These are phyloP conservation scores for Atrichornis clamosus DNA, from an alignment of 2,113 vertebrate genomes.

Conservation along the genomic window DNA sequence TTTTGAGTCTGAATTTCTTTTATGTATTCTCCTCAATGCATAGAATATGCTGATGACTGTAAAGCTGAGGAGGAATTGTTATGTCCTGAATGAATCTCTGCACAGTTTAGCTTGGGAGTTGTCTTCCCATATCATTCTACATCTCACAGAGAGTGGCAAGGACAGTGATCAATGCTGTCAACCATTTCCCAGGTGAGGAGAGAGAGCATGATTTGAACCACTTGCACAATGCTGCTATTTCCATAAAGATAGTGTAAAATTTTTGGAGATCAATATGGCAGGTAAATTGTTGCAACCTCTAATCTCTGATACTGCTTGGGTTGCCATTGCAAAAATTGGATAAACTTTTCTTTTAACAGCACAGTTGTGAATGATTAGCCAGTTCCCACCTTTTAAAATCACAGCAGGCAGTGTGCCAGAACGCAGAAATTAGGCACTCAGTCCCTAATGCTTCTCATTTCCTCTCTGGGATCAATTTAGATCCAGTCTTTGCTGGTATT, in stretches of 20 bases:
- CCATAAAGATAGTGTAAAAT: background rate
- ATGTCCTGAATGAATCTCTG: background rate
- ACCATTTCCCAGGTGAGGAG: background rate
- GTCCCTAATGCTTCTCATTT: background rate
- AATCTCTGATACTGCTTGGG: background rate
- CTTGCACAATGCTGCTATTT: background rate
- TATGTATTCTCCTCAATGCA: background rate
- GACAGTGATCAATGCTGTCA: rapidly evolving
- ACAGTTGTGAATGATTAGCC: background rate
- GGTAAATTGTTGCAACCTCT: background rate
- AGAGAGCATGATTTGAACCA: background rate
- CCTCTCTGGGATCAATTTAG: background rate
- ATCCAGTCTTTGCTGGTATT: background rate
- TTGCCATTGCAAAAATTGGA: background rate
- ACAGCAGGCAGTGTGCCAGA: background rate
- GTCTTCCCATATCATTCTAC: background rate
- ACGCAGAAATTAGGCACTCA: background rate
- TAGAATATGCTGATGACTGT: background rate
- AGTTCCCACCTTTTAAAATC: background rate
- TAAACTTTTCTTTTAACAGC: background rate
- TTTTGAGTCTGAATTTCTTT: background rate
- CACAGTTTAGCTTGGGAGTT: background rate
- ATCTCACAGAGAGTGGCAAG: background rate
- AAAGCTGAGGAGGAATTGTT: background rate
- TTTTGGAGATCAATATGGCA: background rate